phyloP scores from a whole-genome alignment of 2,113 vertebrate genomes.

The Craseonycteris thonglongyai region DNA sequence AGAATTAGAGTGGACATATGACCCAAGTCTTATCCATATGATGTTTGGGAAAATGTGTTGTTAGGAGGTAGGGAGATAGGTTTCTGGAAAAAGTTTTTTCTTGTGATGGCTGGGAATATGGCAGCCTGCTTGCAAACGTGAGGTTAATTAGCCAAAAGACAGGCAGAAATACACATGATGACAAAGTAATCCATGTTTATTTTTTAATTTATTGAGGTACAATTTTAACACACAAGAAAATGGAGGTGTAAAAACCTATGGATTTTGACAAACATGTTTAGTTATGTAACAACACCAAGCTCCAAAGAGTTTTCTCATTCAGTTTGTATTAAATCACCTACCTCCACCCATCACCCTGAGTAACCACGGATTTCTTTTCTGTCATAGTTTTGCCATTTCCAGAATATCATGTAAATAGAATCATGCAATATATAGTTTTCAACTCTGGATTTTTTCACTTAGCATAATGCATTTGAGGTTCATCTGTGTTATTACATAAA shows the following conservation, averaged over 20 bases:
- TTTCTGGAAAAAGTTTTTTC: not conserved
- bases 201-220: not conserved
- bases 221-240: conserved; percentile 7
- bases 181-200: not conserved
- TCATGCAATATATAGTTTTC: not conserved
- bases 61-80: not conserved
- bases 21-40: not conserved
- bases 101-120: not conserved
- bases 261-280: not conserved
- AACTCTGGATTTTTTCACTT: not conserved
- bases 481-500: not conserved
- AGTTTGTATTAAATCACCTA: not conserved
- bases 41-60: not conserved
- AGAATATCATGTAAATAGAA: not conserved
- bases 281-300: not conserved
- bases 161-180: not conserved
- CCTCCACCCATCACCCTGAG: not conserved
- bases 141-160: not conserved
- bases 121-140: not conserved
- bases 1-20: not conserved
- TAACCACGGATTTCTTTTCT: not conserved
- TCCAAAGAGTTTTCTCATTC: not conserved
- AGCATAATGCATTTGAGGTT: not conserved
- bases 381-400: not conserved
- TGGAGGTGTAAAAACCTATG: not conserved